phyloP scores from a whole-genome alignment of 2,888 invertebrate species.

The Diogma glabrata region DNA sequence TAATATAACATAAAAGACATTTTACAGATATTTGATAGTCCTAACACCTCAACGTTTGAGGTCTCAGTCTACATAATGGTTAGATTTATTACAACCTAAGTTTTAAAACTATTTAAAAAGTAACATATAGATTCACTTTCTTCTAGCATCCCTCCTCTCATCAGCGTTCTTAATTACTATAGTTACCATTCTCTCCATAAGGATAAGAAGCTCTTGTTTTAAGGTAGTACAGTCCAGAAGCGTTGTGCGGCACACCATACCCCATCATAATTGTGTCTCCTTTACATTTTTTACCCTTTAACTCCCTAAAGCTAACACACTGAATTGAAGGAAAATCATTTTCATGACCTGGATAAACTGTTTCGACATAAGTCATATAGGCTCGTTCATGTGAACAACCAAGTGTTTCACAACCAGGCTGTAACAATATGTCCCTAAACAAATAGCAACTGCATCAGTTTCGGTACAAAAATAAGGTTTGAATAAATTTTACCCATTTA shows the following conservation, averaged over 20 bases:
- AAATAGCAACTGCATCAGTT: background rate
- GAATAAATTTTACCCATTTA: too few relatives aligned
- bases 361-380: constrained; percentile 15
- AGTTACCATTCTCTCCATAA: constrained; percentile 9
- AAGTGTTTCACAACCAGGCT: constrained; percentile 15
- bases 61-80: too few relatives aligned
- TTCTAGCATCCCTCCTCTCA: too few relatives aligned
- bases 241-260: background rate
- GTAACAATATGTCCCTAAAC: too few relatives aligned
- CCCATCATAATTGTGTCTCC: constrained; percentile 13
- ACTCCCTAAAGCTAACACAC: constrained; percentile 11
- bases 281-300: background rate
- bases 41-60: too few relatives aligned
- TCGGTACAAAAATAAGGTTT: background rate
- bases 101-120: too few relatives aligned
- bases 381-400: constrained; percentile 14
- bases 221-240: constrained; percentile 14
- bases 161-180: too few relatives aligned
- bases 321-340: too few relatives aligned
- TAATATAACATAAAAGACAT: too few relatives aligned
- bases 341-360: constrained; percentile 14
- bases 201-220: constrained; percentile 12
- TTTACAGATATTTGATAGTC: too few relatives aligned
- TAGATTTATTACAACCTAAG: too few relatives aligned
- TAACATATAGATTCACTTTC: too few relatives aligned